Evolutionary conservation across 2,888 invertebrate species (phyloP).

Genomic region (Eupithecia dodoneata): DNA sequence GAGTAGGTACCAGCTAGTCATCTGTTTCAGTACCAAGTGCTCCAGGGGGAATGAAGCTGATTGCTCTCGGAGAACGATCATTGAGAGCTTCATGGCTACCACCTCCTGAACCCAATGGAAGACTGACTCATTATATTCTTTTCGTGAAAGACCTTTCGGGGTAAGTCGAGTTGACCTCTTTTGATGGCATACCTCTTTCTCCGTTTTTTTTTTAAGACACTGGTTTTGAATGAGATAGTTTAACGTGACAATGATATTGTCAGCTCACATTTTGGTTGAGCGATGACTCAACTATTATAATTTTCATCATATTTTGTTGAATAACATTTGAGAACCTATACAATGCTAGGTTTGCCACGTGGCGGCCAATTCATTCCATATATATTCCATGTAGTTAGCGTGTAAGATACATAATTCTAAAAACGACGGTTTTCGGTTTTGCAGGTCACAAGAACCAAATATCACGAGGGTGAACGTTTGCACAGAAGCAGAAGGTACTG

Average conservation of each 20-base stretch:
- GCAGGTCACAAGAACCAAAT: slow-evolving; percentile 75
- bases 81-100: slow-evolving; percentile 94
- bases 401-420: not conserved
- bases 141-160: slow-evolving; percentile 89
- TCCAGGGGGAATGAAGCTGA: slow-evolving; percentile 92
- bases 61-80: slow-evolving; percentile 91
- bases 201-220: not conserved
- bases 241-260: too few relatives aligned
- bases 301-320: too few relatives aligned
- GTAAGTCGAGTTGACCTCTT: slow-evolving; percentile 57
- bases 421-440: not conserved
- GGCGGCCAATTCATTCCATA: too few relatives aligned
- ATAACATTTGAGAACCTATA: too few relatives aligned
- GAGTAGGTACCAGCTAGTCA: not conserved
- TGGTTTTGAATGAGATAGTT: too few relatives aligned
- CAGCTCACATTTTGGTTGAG: too few relatives aligned
- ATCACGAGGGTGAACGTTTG: slow-evolving; percentile 71
- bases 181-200: not conserved
- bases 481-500: slow-evolving; percentile 66
- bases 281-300: too few relatives aligned
- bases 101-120: slow-evolving; percentile 92
- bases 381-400: too few relatives aligned
- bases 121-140: slow-evolving; percentile 91
- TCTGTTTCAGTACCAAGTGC: slow-evolving; percentile 89
- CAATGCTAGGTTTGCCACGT: not conserved